Evolutionary conservation across 2,888 invertebrate species (phyloP), one percentile per base, ranked within the genome.

Genomic region (Metallyticus violacea): DNA sequence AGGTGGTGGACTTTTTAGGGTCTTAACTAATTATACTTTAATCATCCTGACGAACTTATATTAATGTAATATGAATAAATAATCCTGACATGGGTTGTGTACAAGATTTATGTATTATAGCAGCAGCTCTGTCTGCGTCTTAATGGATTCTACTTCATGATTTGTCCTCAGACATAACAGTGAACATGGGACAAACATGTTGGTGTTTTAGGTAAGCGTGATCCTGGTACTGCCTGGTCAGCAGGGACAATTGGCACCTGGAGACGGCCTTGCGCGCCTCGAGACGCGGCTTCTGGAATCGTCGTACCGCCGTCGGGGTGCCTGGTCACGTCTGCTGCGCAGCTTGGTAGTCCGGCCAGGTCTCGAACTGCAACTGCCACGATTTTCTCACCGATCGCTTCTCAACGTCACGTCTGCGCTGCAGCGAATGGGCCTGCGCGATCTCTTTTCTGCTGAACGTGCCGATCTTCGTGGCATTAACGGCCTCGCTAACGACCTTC

Each of bases 211-310:
- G 40, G 93, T 97, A 0, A 97, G 97, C 90, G 96, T 96, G 0
- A 94, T 97, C 79, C 95, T 97, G 89, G 93, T 97, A 0, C 95
- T 97, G 93, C 97, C 97, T 0, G 97, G 97, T 0, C 97, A 97
- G 90, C 97, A 97, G 91, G 97, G 97, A 29, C 95, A 96, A 85
- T 93, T 95, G 0, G 96, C 96, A 1, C 96, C 96, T 0, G 96
- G 96, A 0, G 97, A 97, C 90, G 97, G 96, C 87, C 92, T 97
- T 87, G 95, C 96, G 86, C 93, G 95, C 22, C 92, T 97, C 0
- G 97, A 97, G 90, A 94, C 94, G 87, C 94, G 96, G 85, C 91
- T 97, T 1, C 92, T 96, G 7, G 94, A 95, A 87, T 93, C 94
- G 40, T 94, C 95, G 2, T 94, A 95, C 85, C 93, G 94, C 15